Conservation (phyloP, 2,888 invertebrate species). For the Athrips mouffetella region DNA sequence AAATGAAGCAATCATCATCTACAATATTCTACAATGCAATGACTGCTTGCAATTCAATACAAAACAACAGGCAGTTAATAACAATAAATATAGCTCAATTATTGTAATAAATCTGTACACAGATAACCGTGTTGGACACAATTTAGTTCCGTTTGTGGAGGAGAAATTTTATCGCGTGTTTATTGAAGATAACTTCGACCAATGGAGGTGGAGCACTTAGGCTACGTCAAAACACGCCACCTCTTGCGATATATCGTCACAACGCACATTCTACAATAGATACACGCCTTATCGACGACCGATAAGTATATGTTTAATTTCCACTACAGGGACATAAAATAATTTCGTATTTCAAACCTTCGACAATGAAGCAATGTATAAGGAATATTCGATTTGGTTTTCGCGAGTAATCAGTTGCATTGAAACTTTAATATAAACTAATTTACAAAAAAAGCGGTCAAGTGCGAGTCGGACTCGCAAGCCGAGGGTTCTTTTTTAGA, state of each 20-base stretch:
- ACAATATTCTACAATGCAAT: background rate
- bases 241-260: constrained; percentile 71
- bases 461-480: too few species aligned
- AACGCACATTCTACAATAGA: constrained; percentile 21
- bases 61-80: background rate
- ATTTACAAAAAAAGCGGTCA: too few species aligned
- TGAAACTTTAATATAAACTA: too few species aligned
- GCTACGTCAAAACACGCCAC: constrained; percentile 56
- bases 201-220: constrained; percentile 58
- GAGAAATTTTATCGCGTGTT: constrained; percentile 71
- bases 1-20: too few species aligned
- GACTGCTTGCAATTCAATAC: background rate
- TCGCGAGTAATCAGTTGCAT: too few species aligned
- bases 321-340: background rate
- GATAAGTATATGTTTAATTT: background rate
- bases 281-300: background rate
- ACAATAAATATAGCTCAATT: background rate
- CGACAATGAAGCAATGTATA: background rate
- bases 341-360: background rate
- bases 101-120: constrained; percentile 31
- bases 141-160: constrained; percentile 61
- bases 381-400: background rate
- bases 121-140: constrained; percentile 36
- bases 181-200: constrained; percentile 64
- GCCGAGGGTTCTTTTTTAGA: too few species aligned